Base-by-base conservation (phyloP, 37 sponge, comb jelly and placozoan species). In the Haliclona indistincta region DNA sequence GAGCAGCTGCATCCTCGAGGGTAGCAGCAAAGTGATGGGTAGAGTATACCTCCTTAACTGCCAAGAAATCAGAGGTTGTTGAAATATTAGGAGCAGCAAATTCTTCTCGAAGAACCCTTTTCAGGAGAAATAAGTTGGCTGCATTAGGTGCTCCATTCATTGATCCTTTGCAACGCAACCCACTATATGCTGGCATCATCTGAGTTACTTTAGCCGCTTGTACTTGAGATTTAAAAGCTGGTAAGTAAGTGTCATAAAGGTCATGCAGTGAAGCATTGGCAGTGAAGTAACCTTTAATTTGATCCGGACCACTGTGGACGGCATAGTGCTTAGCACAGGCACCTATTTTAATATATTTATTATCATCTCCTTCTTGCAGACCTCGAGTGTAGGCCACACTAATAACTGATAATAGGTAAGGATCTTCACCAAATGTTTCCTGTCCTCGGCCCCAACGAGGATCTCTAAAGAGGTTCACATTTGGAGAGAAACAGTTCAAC, bases 401-500 rank as follows among this genome's bases (percentile, higher is more conserved):
- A 17, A 88, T 53, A 15, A 61, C 54, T 0, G 89, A 83, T 11
- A 88, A 34, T 11, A 83, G 71, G 44, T 76, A 83, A 38, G 89
- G 89, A 51, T 88, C 89, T 51, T 88, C 89, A 1, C 89, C 80
- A 43, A 88, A 82, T 32, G 89, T 83, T 62, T 88, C 89, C 56
- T 72, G 47, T 3, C 58, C 84, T 26, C 89, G 64, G 17, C 89
- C 89, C 89, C 89, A 88, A 0, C 89, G 68, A 29, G 89, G 89
- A 67, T 88, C 89, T 25, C 89, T 74, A 30, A 83, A 67, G 25
- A 89, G 73, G 41, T 90, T 90, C 5, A 90, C 91, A 67, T 90
- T 90, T 15, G 91, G 91, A 43, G 84, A 78, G 61, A 90, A 90
- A 73, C 91, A 90, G 86, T 90, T 90, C 6, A 90, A 74, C 36